Evolutionary conservation across 2,797 vertebrate species (phyloP), one percentile per base, ranked within the genome.

Genomic region (Vireo griseus): DNA sequence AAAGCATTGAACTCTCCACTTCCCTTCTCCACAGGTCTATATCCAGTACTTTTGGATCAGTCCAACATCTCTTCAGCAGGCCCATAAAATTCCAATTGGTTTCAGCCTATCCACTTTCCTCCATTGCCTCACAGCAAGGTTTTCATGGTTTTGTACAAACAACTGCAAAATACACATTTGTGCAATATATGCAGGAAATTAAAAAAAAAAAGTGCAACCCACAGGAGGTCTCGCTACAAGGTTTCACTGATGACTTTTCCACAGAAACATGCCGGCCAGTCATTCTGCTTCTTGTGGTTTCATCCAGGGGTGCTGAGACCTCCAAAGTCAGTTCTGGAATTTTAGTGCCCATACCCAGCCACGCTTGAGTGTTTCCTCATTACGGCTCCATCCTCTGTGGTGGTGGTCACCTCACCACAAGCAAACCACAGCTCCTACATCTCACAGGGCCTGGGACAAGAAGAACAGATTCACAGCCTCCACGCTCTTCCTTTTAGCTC

Each of bases 1-100:
- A 83, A 52, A 9, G 0, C 5, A 26, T 19, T 11, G 5, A 44
- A 62, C 0, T 0, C 4, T 66, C 7, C 5, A 11, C 18, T 16
- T 44, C 4, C 13, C 21, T 16, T 48, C 22, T 55, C 21, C 33
- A 44, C 13, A 16, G 13, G 5, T 80, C 35, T 25, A 62, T 59
- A 63, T 40, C 19, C 5, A 37, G 9, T 33, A 3, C 8, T 75
- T 10, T 8, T 28, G 18, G 20, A 44, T 58, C 22, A 55, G n/a
- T 3, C 6, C 35, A 58, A 18, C 1, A 2, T 9, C 13, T 92
- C 24, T 35, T 61, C 45, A 24, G 6, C 0, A 6, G 13, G 7
- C 19, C 82, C 22, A 21, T 20, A 16, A 42, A 66, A 20, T 50
- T 65, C 24, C 39, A 10, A 5, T 15, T 81, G 11, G 10, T 16